A percentile compares a stretch with the other conserved stretches of the same genome.
These are phyloP conservation scores for Edolisoma coerulescens DNA, from an alignment of 2,113 vertebrate genomes.

Conservation along the genomic window DNA sequence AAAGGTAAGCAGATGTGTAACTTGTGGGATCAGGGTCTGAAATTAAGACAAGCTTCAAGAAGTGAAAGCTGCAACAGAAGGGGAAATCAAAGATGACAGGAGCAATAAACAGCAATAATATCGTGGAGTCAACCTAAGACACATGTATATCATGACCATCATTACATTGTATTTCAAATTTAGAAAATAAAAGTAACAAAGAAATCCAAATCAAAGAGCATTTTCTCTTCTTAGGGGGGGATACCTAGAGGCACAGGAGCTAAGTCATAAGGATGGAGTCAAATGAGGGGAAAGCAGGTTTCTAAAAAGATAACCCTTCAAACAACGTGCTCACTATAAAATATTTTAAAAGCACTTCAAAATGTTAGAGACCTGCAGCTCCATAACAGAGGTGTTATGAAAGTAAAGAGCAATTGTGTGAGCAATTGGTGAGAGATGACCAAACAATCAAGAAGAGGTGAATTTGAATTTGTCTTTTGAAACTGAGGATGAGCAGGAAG, in stretches of 20 bases:
- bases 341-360: background rate
- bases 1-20: constrained; percentile 58
- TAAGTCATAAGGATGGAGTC: background rate
- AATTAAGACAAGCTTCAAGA: constrained; percentile 27
- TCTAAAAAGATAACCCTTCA: background rate
- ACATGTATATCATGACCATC: background rate
- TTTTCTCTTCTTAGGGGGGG: background rate
- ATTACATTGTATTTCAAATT: background rate
- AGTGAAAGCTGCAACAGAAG: background rate
- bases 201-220: background rate
- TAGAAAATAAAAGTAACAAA: background rate
- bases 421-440: background rate
- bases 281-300: background rate
- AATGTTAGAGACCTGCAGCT: background rate
- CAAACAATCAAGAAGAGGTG: background rate
- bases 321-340: background rate
- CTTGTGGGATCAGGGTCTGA: background rate
- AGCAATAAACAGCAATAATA: constrained; percentile 10
- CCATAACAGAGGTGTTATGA: background rate
- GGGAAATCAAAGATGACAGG: constrained; percentile 23
- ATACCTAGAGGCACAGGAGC: background rate
- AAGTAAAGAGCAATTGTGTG: background rate
- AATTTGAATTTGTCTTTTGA: background rate
- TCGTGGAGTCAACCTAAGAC: background rate
- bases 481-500: background rate